These are phyloP conservation scores for Bambusicola thoracicus DNA, from an alignment of 2,113 vertebrate species.

Conservation along the genomic window DNA sequence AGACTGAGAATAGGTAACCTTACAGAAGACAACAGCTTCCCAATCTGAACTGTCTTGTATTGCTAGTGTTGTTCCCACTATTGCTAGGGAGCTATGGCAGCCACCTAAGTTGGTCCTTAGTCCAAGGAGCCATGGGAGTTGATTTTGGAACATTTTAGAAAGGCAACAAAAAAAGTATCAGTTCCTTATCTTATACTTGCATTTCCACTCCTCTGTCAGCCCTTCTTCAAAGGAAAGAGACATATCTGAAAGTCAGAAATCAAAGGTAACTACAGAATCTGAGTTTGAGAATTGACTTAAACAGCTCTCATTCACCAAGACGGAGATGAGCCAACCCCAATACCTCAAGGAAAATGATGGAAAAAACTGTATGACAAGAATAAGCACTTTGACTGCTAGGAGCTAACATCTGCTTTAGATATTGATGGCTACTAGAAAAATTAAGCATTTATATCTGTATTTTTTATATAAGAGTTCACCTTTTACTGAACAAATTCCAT, in stretches of 20 bases:
- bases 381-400: background rate
- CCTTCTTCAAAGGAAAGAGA: background rate
- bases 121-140: background rate
- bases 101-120: background rate
- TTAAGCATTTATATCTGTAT: fast-evolving
- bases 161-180: fast-evolving
- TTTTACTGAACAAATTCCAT: background rate
- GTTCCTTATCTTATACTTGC: background rate
- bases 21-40: background rate
- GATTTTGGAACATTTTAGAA: background rate
- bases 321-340: background rate
- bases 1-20: fast-evolving
- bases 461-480: background rate
- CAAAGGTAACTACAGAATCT: background rate
- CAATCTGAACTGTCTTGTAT: background rate
- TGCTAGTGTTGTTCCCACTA: background rate
- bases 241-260: background rate
- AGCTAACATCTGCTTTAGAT: background rate
- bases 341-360: background rate
- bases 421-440: background rate
- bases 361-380: background rate
- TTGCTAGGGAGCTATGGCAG: background rate
- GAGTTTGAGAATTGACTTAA: background rate
- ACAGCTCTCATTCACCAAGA: background rate
- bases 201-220: background rate